Evolutionary conservation across 2,113 vertebrate genomes (phyloP).

Genomic region (Ploceus nigricollis): DNA sequence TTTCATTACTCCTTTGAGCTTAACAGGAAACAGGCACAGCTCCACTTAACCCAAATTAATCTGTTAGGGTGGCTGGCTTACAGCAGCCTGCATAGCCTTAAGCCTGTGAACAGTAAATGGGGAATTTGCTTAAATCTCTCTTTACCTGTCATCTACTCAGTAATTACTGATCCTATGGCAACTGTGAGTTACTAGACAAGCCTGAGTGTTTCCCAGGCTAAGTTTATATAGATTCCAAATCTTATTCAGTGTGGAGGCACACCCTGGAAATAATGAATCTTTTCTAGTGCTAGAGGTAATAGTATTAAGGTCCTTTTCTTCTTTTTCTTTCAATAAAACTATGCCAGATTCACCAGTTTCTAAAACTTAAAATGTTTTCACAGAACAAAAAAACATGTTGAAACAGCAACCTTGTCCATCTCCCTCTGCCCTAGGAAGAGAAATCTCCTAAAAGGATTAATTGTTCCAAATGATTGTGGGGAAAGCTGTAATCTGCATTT

Average conservation of each 20-base stretch:
- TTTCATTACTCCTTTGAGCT: background rate
- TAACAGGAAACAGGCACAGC: background rate
- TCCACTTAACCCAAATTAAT: background rate
- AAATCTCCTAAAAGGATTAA: conserved; percentile 3
- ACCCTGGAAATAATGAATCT: background rate
- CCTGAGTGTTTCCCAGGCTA: background rate
- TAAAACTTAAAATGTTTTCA: background rate
- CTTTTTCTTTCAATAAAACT: background rate
- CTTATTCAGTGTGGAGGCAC: background rate
- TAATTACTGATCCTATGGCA: background rate
- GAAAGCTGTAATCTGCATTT: conserved; percentile 6
- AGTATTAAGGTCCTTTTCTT: background rate
- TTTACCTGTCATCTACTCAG: background rate
- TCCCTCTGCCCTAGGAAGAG: background rate
- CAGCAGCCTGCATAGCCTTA: background rate
- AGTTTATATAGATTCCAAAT: background rate
- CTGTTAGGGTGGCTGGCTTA: background rate
- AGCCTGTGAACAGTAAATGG: background rate
- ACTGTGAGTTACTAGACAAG: background rate
- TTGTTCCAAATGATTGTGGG: background rate
- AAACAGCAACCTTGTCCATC: background rate
- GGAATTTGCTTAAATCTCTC: background rate
- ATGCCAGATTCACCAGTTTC: background rate
- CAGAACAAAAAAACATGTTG: background rate
- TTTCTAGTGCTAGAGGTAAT: background rate